A percentile compares a stretch with the other conserved stretches of the same genome.
Conservation (phyloP, 2,113 vertebrate species). For the Polypterus senegalus region DNA sequence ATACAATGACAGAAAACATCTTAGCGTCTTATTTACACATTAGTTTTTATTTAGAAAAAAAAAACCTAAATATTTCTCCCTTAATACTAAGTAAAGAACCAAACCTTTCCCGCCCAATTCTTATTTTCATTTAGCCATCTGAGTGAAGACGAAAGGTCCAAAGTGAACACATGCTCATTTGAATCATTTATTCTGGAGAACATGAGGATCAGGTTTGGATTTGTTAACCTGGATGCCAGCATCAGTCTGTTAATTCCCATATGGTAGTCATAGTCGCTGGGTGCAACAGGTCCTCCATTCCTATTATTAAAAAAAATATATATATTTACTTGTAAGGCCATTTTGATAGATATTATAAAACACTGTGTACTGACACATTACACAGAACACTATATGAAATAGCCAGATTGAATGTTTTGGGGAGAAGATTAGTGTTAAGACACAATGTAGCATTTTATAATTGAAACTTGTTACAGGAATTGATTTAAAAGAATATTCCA, state of each 20-base stretch:
- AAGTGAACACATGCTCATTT: constrained; percentile 54
- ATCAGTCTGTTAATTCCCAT: constrained; percentile 40
- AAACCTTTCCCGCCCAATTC: constrained; percentile 59
- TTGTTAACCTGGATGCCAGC: constrained; percentile 39
- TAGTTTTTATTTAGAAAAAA: constrained; percentile 17
- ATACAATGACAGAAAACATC: too few relatives aligned
- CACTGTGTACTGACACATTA: too few relatives aligned
- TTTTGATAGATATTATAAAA: too few relatives aligned
- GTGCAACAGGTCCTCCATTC: neutral
- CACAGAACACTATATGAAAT: too few relatives aligned
- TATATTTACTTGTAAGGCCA: too few relatives aligned
- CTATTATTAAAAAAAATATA: too few relatives aligned
- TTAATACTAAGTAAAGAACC: constrained; percentile 40
- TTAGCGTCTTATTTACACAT: constrained; percentile 8
- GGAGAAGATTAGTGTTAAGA: too few relatives aligned
- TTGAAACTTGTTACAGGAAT: too few relatives aligned
- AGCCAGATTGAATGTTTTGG: too few relatives aligned
- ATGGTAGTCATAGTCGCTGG: constrained; percentile 33
- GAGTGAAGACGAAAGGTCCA: constrained; percentile 42
- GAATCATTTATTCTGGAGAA: constrained; percentile 46
- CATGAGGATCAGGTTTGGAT: constrained; percentile 54
- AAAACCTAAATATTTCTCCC: constrained; percentile 18
- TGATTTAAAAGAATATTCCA: too few relatives aligned
- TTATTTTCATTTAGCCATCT: constrained; percentile 60
- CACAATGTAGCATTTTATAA: too few relatives aligned